phyloP scores from a whole-genome alignment of 2,797 vertebrate species.

The Tenualosa ilisha region DNA sequence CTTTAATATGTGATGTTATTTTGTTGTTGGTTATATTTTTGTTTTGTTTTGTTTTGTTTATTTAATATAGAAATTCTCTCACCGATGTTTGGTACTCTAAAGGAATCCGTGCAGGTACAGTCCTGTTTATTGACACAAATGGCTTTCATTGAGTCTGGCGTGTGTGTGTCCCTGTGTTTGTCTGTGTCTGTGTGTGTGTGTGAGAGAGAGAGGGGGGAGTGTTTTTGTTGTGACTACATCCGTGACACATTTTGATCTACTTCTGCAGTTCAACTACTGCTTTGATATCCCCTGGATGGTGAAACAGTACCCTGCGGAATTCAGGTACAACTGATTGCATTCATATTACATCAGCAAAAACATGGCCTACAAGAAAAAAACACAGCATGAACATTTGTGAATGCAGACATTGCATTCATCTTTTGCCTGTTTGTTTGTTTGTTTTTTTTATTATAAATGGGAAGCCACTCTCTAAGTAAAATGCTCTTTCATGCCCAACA shows the following conservation, averaged over 20 bases:
- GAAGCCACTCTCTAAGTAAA: neutral
- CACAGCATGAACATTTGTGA: neutral
- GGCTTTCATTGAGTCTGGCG: neutral
- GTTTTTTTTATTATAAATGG: neutral
- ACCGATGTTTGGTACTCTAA: conserved; percentile 89
- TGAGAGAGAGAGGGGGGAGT: neutral
- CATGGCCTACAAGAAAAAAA: neutral
- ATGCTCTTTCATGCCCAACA: neutral
- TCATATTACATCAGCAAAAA: neutral
- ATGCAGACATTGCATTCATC: neutral
- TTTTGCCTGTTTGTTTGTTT: neutral
- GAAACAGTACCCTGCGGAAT: conserved; percentile 87
- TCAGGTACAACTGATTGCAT: conserved; percentile 77
- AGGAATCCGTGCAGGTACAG: conserved; percentile 91
- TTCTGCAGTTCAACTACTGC: conserved; percentile 94
- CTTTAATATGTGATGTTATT: neutral
- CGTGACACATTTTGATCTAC: conserved; percentile 19
- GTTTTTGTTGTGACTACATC: conserved; percentile 8
- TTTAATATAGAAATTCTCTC: conserved; percentile 88
- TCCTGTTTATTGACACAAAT: neutral
- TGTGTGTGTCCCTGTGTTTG: neutral
- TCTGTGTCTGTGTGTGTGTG: neutral
- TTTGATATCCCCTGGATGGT: conserved; percentile 94
- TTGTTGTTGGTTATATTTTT: conserved; percentile 13
- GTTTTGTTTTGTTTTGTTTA: conserved; percentile 10